A percentile compares a stretch with the other conserved stretches of the same genome.
Evolutionary conservation across 2,113 vertebrate species (phyloP).

Genomic region (Engraulis encrasicolus): DNA sequence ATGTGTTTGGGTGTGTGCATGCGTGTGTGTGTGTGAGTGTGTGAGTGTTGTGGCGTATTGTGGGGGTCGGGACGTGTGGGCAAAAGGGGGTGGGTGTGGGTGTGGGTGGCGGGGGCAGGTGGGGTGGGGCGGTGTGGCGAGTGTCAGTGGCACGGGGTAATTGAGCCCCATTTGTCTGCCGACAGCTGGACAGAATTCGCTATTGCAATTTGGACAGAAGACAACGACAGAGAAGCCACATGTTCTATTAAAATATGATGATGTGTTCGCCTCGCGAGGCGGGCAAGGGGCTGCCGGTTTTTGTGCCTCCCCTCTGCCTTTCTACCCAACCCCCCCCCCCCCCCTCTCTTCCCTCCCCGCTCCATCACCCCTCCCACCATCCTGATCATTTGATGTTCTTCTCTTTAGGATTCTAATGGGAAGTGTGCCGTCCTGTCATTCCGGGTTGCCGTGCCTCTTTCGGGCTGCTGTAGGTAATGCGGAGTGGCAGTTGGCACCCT

Average conservation of each 20-base stretch:
- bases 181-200: constrained; percentile 76
- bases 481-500: constrained; percentile 61
- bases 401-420: constrained; percentile 77
- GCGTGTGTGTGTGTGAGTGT: no score
- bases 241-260: constrained; percentile 79
- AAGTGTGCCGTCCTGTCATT: constrained; percentile 56
- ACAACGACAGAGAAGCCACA: constrained; percentile 62
- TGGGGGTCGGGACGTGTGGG: constrained; percentile 16
- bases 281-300: no score
- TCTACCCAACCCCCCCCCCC: not conserved
- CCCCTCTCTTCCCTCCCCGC: no score
- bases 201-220: constrained; percentile 70
- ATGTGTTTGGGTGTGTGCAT: no score
- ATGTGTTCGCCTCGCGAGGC: constrained; percentile 61
- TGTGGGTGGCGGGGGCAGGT: not conserved
- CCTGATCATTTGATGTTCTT: constrained; percentile 67
- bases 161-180: constrained; percentile 64
- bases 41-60: no score
- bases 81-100: constrained; percentile 9
- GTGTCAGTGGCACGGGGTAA: constrained; percentile 57
- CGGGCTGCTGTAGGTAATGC: constrained; percentile 48
- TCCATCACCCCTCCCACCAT: no score
- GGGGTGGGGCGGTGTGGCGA: not conserved
- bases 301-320: not conserved
- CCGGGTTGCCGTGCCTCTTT: constrained; percentile 22